These are phyloP conservation scores for Caenorhabditis zanzibari DNA, from an alignment of 2,888 invertebrate species.

Conservation along the genomic window DNA sequence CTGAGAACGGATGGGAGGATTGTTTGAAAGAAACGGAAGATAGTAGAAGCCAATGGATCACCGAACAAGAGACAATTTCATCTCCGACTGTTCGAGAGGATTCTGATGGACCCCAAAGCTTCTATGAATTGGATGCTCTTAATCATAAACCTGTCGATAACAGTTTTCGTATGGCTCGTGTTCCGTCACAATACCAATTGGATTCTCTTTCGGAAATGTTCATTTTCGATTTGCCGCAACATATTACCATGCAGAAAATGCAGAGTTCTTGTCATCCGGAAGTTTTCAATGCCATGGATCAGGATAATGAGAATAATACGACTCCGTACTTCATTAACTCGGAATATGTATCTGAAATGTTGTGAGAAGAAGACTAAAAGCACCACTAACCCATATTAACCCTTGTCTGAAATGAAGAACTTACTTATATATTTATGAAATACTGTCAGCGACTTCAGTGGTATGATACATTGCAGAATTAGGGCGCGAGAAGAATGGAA, in stretches of 20 bases:
- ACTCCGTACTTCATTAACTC: constrained; percentile 60
- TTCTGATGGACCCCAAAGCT: constrained; percentile 30
- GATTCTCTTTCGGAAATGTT: constrained; percentile 68
- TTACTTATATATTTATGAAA: too few relatives aligned
- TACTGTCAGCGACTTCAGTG: too few relatives aligned
- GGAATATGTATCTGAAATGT: constrained; percentile 59
- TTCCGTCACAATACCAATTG: constrained; percentile 70
- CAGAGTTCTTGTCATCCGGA: neutral
- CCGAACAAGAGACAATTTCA: neutral
- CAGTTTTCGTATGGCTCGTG: constrained; percentile 51
- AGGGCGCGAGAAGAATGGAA: too few relatives aligned
- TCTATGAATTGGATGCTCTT: constrained; percentile 64
- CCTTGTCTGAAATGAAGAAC: neutral
- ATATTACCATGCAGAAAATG: constrained; percentile 11
- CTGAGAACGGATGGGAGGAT: constrained; percentile 43
- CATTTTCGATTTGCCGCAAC: constrained; percentile 64
- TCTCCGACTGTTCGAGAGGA: constrained; percentile 11
- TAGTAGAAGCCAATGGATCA: constrained; percentile 33
- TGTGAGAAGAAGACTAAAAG: constrained; percentile 3
- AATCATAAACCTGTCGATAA: constrained; percentile 58
- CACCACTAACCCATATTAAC: constrained; percentile 10
- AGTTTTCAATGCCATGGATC: constrained; percentile 9
- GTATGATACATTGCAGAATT: too few relatives aligned
- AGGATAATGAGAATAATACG: neutral
- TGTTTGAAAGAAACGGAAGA: constrained; percentile 26